phyloP scores from a whole-genome alignment of 2,797 vertebrate species.

The Borostomias antarcticus region DNA sequence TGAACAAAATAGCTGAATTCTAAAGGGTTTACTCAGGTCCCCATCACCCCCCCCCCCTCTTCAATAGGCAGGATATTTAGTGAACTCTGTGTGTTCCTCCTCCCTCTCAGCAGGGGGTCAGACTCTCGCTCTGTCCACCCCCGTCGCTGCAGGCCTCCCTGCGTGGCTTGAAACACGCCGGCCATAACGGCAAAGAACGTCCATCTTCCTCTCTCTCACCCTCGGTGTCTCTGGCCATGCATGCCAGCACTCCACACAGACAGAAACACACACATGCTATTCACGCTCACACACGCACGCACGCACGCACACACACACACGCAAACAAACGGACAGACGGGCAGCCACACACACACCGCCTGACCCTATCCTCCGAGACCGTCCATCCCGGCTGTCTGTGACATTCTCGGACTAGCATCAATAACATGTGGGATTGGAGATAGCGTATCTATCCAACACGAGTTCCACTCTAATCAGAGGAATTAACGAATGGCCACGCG shows the following conservation, averaged over 20 bases:
- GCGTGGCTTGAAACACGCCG: constrained; percentile 4
- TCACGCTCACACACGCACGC: constrained; percentile 14
- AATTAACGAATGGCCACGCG: constrained; percentile 42
- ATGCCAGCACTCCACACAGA: constrained; percentile 18
- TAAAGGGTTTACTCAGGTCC: constrained; percentile 10
- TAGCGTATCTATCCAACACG: constrained; percentile 34
- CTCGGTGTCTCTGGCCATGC: constrained; percentile 15
- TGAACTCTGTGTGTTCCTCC: constrained; percentile 7
- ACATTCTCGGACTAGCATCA: constrained; percentile 41
- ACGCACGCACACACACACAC: constrained; percentile 17
- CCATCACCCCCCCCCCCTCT: background rate
- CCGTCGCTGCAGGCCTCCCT: constrained; percentile 12
- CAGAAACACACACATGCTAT: constrained; percentile 5
- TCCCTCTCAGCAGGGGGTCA: constrained; percentile 11
- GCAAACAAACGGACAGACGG: constrained; percentile 15
- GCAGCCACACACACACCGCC: constrained; percentile 29
- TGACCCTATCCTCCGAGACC: constrained; percentile 30
- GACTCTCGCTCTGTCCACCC: constrained; percentile 12
- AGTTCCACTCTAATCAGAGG: constrained; percentile 49
- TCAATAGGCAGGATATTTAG: background rate
- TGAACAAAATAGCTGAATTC: constrained; percentile 38
- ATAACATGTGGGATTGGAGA: constrained; percentile 37
- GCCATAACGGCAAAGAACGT: constrained; percentile 13
- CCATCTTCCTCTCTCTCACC: background rate
- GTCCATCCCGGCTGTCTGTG: constrained; percentile 10